phyloP scores from a whole-genome alignment of 2,113 vertebrate genomes.

The Glaucidium brasilianum region DNA sequence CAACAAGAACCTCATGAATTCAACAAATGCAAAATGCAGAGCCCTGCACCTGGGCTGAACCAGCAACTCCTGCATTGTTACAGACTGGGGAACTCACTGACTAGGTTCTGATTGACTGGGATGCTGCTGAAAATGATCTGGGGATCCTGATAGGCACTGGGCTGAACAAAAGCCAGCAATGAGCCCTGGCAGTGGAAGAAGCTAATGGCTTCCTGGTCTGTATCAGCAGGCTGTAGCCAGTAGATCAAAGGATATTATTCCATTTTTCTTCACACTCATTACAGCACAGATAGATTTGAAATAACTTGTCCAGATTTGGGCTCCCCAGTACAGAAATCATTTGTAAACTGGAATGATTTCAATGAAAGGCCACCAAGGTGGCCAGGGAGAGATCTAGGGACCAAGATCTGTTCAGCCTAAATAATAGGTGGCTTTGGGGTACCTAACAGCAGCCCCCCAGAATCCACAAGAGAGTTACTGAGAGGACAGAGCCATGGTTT shows the following conservation, averaged over 20 bases:
- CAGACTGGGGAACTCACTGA: background rate
- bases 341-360: background rate
- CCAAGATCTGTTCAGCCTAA: background rate
- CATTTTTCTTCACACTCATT: background rate
- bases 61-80: background rate
- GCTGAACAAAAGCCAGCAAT: background rate
- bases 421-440: background rate
- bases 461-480: background rate
- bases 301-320: background rate
- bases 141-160: background rate
- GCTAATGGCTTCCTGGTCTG: background rate
- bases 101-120: background rate
- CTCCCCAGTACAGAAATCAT: accelerated
- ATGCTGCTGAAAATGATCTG: background rate
- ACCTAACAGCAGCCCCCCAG: background rate
- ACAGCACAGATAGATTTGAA: background rate
- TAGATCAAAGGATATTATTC: background rate
- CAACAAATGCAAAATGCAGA: background rate
- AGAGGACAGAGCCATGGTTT: background rate
- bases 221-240: background rate
- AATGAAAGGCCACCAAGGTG: background rate
- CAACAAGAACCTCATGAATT: background rate
- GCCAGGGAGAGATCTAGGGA: background rate
- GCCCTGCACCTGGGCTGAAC: background rate
- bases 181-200: background rate